Evolutionary conservation across 2,113 vertebrate genomes (phyloP), one percentile per base, ranked within the genome.

Genomic region (Menidia beryllina): DNA sequence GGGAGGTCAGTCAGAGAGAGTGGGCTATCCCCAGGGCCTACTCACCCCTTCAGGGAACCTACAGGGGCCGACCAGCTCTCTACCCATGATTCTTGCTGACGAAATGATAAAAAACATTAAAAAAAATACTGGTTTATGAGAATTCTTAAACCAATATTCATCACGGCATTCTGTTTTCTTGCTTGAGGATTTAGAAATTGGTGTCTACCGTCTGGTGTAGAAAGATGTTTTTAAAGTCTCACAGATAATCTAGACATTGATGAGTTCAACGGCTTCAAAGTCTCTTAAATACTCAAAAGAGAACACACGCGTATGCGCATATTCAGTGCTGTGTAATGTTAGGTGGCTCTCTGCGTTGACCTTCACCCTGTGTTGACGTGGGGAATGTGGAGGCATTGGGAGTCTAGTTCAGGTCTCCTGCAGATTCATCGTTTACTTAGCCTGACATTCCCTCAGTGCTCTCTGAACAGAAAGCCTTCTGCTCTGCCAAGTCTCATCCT

Each of bases 391-490:
- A 63, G 73, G 70, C 79, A 68, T n/a, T 6, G 54, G 43, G 55
- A 62, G 81, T 64, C 78, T 62, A 74, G 25, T 68, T 65, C 75
- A 49, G 47, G 81, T 83, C 81, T 81, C 66, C 79, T 5, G 27
- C 75, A 82, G 87, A 85, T 82, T 75, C 75, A 41, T 25, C 84
- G 86, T 91, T 91, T 90, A 87, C 89, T 88, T 88, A 86, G 83
- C 83, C 77, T 77, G 80, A 87, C 86, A 90, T 89, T 87, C 81
- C 76, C 75, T 38, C 58, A 17, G 63, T 53, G 65, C 78, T 30
- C 21, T 75, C 45, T 2, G 6, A 53, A n/a, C n/a, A n/a, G 59
- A 60, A 68, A 34, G 38, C 63, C 56, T 3, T 26, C 38, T 34
- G 21, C 77, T 78, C 82, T 85, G 81, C 75, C 73, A 69, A 27